These are phyloP conservation scores for Nomada ruficornis DNA, from an alignment of 2,888 invertebrate species.

Conservation along the genomic window DNA sequence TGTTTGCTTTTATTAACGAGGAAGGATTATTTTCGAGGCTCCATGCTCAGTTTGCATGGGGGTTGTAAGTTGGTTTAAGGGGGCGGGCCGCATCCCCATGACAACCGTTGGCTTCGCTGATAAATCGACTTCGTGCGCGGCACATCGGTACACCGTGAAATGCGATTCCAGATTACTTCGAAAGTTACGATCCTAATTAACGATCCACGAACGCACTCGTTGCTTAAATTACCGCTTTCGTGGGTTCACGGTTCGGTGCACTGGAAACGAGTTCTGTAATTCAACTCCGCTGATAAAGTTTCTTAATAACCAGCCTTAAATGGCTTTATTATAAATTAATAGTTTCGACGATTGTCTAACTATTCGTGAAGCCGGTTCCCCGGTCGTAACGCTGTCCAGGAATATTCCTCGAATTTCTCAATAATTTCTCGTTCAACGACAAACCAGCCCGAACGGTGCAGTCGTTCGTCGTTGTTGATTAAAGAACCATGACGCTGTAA, in stretches of 20 bases:
- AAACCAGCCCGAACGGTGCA: conserved; percentile 6
- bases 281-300: conserved; percentile 60
- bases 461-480: conserved; percentile 41
- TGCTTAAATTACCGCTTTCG: conserved; percentile 68
- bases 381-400: neutral
- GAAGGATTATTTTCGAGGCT: conserved; percentile 53
- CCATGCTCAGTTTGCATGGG: conserved; percentile 68
- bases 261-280: conserved; percentile 63
- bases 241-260: conserved; percentile 50
- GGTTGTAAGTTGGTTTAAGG: conserved; percentile 69
- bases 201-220: conserved; percentile 69
- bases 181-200: conserved; percentile 72
- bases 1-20: neutral
- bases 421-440: neutral
- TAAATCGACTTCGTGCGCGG: conserved; percentile 76
- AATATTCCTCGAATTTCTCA: neutral
- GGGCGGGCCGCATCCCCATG: conserved; percentile 80
- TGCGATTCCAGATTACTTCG: conserved; percentile 73
- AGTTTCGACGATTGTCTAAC: conserved; percentile 24
- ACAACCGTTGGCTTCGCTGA: conserved; percentile 77
- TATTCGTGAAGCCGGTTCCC: neutral
- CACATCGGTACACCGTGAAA: conserved; percentile 73
- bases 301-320: conserved; percentile 47
- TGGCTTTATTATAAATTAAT: conserved; percentile 47
- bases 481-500: conserved; percentile 49